Percentiles rank a stretch among this genome's conserved stretches.
Conservation (phyloP, 2,888 invertebrate species). For the Tipula unca region DNA sequence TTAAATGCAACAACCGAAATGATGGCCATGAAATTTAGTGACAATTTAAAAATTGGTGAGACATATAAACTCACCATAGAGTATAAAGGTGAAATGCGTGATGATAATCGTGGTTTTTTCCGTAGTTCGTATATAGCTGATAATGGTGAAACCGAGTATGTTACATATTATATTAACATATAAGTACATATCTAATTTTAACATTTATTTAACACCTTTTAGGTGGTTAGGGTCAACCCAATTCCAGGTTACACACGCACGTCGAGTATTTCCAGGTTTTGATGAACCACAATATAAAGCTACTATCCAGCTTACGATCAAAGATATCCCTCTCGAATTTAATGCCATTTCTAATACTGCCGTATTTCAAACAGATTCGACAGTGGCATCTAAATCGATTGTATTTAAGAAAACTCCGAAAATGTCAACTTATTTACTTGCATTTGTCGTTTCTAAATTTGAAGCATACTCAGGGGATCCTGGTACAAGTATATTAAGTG, state of each 20-base stretch:
- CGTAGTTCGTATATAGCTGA: conserved; percentile 37
- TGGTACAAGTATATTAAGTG: conserved; percentile 39
- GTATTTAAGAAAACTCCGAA: conserved; percentile 40
- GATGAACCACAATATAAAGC: conserved; percentile 69
- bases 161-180: neutral
- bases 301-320: conserved; percentile 45
- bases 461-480: conserved; percentile 32
- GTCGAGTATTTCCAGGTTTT: conserved; percentile 69
- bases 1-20: neutral
- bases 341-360: conserved; percentile 42
- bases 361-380: neutral
- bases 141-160: conserved; percentile 28
- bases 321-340: conserved; percentile 32
- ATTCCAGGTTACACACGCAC: conserved; percentile 57
- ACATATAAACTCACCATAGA: conserved; percentile 43
- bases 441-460: conserved; percentile 63
- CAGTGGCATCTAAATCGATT: neutral
- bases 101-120: conserved; percentile 47
- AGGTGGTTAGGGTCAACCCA: conserved; percentile 60
- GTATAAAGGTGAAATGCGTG: conserved; percentile 46
- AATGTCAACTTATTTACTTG: conserved; percentile 75
- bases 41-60: conserved; percentile 31
- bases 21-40: conserved; percentile 27
- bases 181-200: too few species aligned
- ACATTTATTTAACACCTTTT: too few species aligned